Percentiles rank a stretch among this genome's conserved stretches.
These are phyloP conservation scores for Coluber constrictor DNA, from an alignment of 2,797 vertebrate species.

Conservation along the genomic window DNA sequence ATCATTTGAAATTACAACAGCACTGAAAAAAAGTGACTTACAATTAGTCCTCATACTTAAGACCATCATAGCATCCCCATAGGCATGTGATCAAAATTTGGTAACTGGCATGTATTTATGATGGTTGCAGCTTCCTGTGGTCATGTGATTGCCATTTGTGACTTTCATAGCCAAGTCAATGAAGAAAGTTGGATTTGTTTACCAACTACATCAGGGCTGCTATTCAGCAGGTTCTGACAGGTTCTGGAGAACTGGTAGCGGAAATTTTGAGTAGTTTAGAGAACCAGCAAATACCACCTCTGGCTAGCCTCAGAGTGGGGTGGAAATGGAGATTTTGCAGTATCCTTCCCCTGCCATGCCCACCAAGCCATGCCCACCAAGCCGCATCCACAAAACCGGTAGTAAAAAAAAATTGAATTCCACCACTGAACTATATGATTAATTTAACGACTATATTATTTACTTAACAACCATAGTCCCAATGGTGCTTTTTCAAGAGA, in stretches of 20 bases:
- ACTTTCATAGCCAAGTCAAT: not conserved
- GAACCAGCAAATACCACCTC: too few relatives aligned
- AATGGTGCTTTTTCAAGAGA: too few relatives aligned
- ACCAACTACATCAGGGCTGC: not conserved
- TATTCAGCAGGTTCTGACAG: too few relatives aligned
- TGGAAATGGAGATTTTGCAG: too few relatives aligned
- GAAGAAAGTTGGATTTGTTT: not conserved
- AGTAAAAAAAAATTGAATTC: too few relatives aligned
- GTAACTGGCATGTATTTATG: not conserved
- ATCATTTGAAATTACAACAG: not conserved
- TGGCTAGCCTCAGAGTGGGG: too few relatives aligned
- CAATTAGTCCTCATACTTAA: not conserved
- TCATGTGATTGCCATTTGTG: not conserved
- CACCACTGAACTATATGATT: too few relatives aligned
- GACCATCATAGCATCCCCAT: not conserved
- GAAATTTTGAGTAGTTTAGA: too few relatives aligned
- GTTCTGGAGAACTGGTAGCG: too few relatives aligned
- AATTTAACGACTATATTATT: not conserved
- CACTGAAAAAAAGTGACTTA: not conserved
- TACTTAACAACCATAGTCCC: not conserved
- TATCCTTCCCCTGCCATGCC: too few relatives aligned
- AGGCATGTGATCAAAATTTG: not conserved
- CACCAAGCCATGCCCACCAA: too few relatives aligned
- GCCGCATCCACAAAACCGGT: too few relatives aligned
- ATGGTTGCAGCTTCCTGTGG: not conserved